Conservation (phyloP, 2,888 invertebrate species). For the Halictus ligatus region DNA sequence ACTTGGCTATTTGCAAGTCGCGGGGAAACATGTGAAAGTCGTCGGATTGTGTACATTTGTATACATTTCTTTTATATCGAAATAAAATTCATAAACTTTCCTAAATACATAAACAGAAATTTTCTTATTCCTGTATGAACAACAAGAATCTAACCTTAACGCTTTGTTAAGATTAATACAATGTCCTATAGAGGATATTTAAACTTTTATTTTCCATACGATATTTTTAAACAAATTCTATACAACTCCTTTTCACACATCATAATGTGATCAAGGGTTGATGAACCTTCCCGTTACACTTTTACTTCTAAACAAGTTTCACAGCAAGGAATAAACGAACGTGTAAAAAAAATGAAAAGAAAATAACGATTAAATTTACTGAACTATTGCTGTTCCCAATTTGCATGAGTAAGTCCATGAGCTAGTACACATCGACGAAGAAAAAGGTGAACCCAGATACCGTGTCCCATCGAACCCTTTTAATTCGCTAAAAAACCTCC, state of each 20-base stretch:
- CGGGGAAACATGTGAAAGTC: neutral
- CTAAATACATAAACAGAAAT: too few relatives aligned
- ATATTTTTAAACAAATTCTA: too few relatives aligned
- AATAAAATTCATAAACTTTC: too few relatives aligned
- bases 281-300: neutral
- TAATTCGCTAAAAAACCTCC: slow-evolving; percentile 27
- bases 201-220: too few relatives aligned
- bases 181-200: too few relatives aligned
- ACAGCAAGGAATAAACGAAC: neutral
- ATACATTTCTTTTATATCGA: too few relatives aligned
- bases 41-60: too few relatives aligned
- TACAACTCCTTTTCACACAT: too few relatives aligned
- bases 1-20: neutral
- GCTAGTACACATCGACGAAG: neutral
- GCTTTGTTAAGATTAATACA: too few relatives aligned
- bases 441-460: slow-evolving; percentile 25
- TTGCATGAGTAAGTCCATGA: neutral
- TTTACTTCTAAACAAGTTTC: neutral
- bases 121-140: too few relatives aligned
- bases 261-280: too few relatives aligned
- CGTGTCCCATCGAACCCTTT: slow-evolving; percentile 22
- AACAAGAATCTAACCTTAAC: too few relatives aligned
- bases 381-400: neutral
- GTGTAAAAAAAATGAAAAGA: neutral
- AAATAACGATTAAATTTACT: neutral